Evolutionary conservation across 2,888 invertebrate species (phyloP), one percentile per base, ranked within the genome.

Genomic region (Sphaeridia pumilis): DNA sequence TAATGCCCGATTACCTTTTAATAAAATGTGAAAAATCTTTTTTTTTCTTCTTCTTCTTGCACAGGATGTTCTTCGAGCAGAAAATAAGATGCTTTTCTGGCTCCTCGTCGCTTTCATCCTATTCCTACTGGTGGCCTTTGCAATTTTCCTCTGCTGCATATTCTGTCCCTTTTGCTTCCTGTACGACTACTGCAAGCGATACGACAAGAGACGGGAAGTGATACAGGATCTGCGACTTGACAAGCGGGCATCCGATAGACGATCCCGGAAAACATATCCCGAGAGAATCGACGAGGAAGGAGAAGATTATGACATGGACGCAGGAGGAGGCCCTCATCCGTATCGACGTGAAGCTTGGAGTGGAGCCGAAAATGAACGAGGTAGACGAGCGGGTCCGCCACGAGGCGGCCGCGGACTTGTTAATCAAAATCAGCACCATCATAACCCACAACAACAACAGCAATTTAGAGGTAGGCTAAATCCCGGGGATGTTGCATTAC

Each of bases 261-360:
- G 51, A 7, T 44, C 27, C 17, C 36, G 49, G n/a, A 48, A 48
- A 22, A 52, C 48, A 3, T 45, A 54, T 44, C 52, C 50, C 4
- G 51, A 41, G 24, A 27, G 38, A 42, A 52, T 46, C 35, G 57
- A 31, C 43, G 57, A 49, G 46, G 49, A 46, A 27, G n/a, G 25
- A 3, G 47, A 36, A 27, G 49, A 38, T 14, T 51, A 43, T 26
- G 58, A 60, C 17, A 49, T 49, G 17, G 53, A 57, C 21, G 51
- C 58, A 38, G 56, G 50, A 12, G n/a, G 51, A 12, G 55, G 35
- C 43, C 58, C 36, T 20, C 49, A 17, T 50, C 46, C 46, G 3
- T 50, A 44, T 45, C 52, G 52, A 69, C 78, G 83, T 68, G 87
- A 87, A 75, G 87, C 87, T 27, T 88, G 87, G 87, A 86, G 86